These are phyloP conservation scores for Lottia gigantea DNA, from an alignment of 2,888 invertebrate species.

Conservation along the genomic window DNA sequence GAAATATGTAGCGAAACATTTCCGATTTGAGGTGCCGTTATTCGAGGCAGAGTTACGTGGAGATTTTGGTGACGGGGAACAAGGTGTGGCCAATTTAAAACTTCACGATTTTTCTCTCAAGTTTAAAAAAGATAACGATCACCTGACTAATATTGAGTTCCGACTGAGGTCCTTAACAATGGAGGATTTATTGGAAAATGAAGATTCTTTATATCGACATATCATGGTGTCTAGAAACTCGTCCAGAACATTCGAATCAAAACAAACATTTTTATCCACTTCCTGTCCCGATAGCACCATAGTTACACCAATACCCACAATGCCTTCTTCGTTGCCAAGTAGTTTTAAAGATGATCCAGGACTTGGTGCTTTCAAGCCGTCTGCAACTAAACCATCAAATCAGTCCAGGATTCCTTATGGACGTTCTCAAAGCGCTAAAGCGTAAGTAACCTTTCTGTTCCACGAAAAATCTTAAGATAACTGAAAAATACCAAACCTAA, in stretches of 20 bases:
- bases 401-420: too few species aligned
- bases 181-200: constrained; percentile 87
- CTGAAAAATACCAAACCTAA: too few species aligned
- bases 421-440: too few species aligned
- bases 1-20: constrained; percentile 44
- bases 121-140: constrained; percentile 77
- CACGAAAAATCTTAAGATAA: too few species aligned
- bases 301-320: constrained; percentile 69
- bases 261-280: constrained; percentile 75
- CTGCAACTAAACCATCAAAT: too few species aligned
- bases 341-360: constrained; percentile 50
- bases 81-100: constrained; percentile 81
- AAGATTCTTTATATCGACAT: constrained; percentile 82
- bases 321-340: constrained; percentile 68
- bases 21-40: constrained; percentile 60
- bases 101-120: constrained; percentile 85
- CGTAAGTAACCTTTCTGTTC: too few species aligned
- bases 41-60: constrained; percentile 63
- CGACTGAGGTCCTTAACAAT: constrained; percentile 86
- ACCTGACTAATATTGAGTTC: constrained; percentile 78
- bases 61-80: constrained; percentile 64
- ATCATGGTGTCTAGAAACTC: constrained; percentile 74
- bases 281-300: constrained; percentile 78
- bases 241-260: constrained; percentile 20
- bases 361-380: background rate